Conservation (phyloP, 2,797 vertebrate species). For the Trachops cirrhosus region DNA sequence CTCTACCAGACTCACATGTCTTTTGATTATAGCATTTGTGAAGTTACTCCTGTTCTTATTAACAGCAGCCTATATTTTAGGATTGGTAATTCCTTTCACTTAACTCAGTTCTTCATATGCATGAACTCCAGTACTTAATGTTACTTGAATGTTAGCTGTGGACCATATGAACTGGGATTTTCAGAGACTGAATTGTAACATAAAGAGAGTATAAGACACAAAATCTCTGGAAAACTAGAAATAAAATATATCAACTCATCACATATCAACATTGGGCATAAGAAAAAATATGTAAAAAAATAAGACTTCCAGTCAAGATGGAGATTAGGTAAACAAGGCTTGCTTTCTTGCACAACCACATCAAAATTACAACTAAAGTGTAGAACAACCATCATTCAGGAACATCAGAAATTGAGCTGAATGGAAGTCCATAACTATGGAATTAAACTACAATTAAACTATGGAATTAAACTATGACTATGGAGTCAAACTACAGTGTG, state of each 20-base stretch:
- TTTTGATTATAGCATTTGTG: not conserved
- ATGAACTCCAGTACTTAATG: not conserved
- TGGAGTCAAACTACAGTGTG: not conserved
- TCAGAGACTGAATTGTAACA: not conserved
- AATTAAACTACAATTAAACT: too few relatives aligned
- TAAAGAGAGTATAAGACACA: not conserved
- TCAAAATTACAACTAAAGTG: not conserved
- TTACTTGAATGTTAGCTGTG: not conserved
- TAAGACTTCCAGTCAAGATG: not conserved
- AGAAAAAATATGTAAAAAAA: not conserved
- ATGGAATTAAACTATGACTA: too few relatives aligned
- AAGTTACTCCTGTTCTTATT: not conserved
- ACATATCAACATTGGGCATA: not conserved
- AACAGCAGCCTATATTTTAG: not conserved
- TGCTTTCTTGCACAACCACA: not conserved
- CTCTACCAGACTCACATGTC: not conserved
- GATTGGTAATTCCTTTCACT: not conserved
- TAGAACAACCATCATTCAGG: not conserved
- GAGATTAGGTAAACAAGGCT: not conserved
- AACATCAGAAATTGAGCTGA: not conserved
- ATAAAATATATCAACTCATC: not conserved
- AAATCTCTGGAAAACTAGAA: not conserved
- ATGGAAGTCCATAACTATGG: not conserved
- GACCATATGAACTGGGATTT: not conserved
- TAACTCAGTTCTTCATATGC: not conserved